Evolutionary conservation across 2,888 invertebrate species (phyloP).

Genomic region (Alviniconcha strummeri): DNA sequence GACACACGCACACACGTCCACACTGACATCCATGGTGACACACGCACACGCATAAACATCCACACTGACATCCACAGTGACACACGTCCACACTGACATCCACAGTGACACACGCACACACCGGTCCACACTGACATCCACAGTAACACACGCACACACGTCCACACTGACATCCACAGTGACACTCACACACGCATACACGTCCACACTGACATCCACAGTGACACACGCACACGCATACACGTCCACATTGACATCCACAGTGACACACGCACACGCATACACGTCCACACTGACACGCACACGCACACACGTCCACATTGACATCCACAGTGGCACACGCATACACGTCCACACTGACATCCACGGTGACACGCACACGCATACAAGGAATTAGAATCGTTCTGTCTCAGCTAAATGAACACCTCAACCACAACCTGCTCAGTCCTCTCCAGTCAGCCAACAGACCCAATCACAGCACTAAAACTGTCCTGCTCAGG

Average conservation of each 20-base stretch:
- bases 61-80: neutral
- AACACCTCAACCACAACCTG: too few relatives aligned
- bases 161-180: neutral
- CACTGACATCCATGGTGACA: constrained; percentile 7
- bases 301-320: neutral
- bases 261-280: neutral
- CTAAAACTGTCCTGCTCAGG: too few relatives aligned
- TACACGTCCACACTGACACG: neutral
- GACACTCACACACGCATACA: neutral
- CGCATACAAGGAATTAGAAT: neutral
- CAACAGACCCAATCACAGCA: too few relatives aligned
- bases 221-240: neutral
- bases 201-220: neutral
- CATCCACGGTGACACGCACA: neutral
- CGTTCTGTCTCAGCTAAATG: too few relatives aligned
- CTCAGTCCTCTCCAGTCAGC: too few relatives aligned
- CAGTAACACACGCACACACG: neutral
- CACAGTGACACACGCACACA: neutral
- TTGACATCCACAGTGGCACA: neutral
- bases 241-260: neutral
- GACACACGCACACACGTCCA: neutral
- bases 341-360: neutral
- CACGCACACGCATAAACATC: constrained; percentile 24
- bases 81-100: neutral
- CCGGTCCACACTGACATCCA: neutral